Base-by-base conservation (phyloP, 2,888 invertebrate species). In the Mimachlamys varia region DNA sequence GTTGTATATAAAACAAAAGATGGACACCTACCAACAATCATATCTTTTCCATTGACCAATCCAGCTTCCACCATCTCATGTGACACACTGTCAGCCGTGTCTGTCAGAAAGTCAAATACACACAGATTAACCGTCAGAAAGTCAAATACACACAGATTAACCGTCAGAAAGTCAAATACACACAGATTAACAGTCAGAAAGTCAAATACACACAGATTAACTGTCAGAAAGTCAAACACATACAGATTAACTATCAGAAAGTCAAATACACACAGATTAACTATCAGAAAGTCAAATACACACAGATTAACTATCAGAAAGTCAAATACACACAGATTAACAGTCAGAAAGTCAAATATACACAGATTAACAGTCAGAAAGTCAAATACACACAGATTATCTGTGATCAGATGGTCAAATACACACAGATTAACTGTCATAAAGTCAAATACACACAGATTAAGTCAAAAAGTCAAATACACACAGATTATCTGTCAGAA, bases 1-100 rank as follows among this genome's bases (percentile, higher is more conserved):
- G 19, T 53, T 53, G 13, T 53, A 2, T 53, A 17, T 53, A 17
- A 0, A 2, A 17, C 53, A 53, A 10, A 17, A 17, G 12, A 5
- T 3, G 1, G 53, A 53, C 12, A 92, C 96, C 93, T 91, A 97
- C 97, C 97, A n/a, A 98, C 98, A 87, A 98, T 97, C 94, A 99
- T 98, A 97, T 99, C 99, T 95, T 98, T 98, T 90, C 98, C 98
- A 96, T 99, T 98, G 33, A 99, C 99, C 19, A 99, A 97, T 1
- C 99, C 99, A 13, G 99, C 99, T 89, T 98, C 98, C 13, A 99
- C 99, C 94, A 99, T 97, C 97, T 99, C 99, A 15, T 98, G 97
- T 1, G 99, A 98, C 90, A 99, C 99, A 58, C 99, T 99, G 97
- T 99, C 99, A 0, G 99, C 95, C 89, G 97, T 97, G 94, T 97